Evolutionary conservation across 2,888 invertebrate species (phyloP), one percentile per base, ranked within the genome.

Genomic region (Apodemia zela): DNA sequence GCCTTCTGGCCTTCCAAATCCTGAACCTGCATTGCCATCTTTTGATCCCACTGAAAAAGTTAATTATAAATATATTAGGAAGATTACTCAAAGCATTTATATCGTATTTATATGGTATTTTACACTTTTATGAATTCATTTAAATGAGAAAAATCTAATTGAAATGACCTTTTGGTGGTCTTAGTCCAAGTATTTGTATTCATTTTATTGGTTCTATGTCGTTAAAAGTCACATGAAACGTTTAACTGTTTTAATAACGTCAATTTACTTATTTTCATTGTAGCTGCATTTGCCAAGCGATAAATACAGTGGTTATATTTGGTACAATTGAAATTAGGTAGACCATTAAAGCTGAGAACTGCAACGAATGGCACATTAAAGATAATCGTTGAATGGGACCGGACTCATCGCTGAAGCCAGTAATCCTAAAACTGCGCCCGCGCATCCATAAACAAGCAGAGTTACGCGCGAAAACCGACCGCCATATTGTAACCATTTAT

Each of bases 21-120:
- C 94, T 63, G 96, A 94, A 4, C 86, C 88, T 82, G 96, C 94
- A 66, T 94, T 94, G 72, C 96, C 95, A 84, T 97, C 97, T 94
- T 96, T 96, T 13, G 89, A 81, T 83, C 96, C 96, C 93, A 95
- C 92, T 92, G 82, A 18, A 86, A 87, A 42, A 6, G 5, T 1
- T 45, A n/a, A 5, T 45, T 45, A 45, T 45, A 45, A 45, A n/a
- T 7, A n/a, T 13, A 38, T 18, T 18, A 58, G 8, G 1, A 33
- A 33, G 2, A 33, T 33, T 33, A 33, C 33, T 33, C 1, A 10
- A n/a, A 45, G 10, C 33, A 33, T 33, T 33, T 33, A 33, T 33
- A 33, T 1, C 8, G 7, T 10, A 8, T 33, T 33, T 33, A 10
- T 33, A 33, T 10, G 10, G 7, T 10, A 33, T 10, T 8, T 33